phyloP scores from a whole-genome alignment of 2,888 invertebrate species.

The Parnassius orleans region DNA sequence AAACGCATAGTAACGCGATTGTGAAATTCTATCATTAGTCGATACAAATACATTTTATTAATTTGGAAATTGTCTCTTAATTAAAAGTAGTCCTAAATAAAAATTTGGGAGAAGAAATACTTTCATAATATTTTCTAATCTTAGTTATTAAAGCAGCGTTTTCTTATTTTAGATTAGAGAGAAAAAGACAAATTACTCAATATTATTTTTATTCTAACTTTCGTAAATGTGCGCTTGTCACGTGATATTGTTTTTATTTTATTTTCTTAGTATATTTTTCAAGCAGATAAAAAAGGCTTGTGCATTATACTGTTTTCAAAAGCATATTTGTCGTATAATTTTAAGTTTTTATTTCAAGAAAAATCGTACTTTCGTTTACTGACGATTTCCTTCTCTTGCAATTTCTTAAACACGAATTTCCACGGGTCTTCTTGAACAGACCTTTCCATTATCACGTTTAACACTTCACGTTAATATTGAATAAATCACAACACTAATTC shows the following conservation, averaged over 20 bases:
- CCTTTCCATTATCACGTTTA: slow-evolving; percentile 46
- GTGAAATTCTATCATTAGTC: no score
- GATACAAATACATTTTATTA: no score
- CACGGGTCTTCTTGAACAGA: slow-evolving; percentile 57
- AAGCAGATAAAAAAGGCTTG: background rate
- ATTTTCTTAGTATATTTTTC: background rate
- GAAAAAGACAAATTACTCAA: no score
- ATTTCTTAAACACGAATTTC: slow-evolving; percentile 63
- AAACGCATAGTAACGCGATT: no score
- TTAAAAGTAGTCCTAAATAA: no score
- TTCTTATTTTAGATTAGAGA: no score
- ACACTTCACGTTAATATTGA: slow-evolving; percentile 4
- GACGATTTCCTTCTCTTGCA: slow-evolving; percentile 66
- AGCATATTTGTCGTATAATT: background rate
- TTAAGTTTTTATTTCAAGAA: background rate
- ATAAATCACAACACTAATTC: background rate
- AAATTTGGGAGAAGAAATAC: no score
- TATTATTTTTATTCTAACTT: no score
- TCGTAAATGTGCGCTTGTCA: background rate
- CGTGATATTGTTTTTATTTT: background rate
- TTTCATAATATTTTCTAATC: no score
- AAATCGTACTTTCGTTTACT: slow-evolving; percentile 60
- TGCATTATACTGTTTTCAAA: background rate
- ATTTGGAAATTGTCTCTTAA: no score
- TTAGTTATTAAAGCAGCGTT: no score